Conservation (phyloP, 2,797 vertebrate species). For the Erithacus rubecula region DNA sequence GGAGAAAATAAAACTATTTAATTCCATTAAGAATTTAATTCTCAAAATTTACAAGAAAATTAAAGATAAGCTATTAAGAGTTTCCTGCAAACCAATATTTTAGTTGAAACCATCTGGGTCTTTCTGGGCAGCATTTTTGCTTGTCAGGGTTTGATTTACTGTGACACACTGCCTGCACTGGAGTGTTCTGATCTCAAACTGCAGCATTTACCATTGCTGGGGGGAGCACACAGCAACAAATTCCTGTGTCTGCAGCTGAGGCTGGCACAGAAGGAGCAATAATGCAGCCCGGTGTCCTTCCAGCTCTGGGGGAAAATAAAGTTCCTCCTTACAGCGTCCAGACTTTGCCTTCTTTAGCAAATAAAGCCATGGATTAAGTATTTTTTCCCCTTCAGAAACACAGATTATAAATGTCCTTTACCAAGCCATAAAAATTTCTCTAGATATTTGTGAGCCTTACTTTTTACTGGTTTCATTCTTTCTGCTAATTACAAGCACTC, state of each 20-base stretch:
- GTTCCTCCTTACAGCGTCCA: neutral
- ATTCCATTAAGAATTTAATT: neutral
- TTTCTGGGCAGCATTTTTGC: neutral
- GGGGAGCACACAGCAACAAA: neutral
- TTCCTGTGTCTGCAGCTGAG: neutral
- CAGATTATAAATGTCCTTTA: neutral
- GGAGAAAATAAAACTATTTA: neutral
- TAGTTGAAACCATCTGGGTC: neutral
- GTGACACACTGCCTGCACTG: neutral
- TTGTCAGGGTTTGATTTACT: neutral
- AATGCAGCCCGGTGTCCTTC: neutral
- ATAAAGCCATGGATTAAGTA: neutral
- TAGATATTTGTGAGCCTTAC: neutral
- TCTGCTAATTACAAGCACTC: neutral
- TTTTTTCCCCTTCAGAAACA: neutral
- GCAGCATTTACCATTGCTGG: neutral
- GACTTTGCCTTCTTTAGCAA: neutral
- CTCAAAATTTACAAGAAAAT: neutral
- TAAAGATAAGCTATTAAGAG: neutral
- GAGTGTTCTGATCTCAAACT: neutral
- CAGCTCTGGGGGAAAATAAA: neutral
- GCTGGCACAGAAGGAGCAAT: neutral
- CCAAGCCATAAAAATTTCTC: neutral
- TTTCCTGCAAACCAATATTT: neutral
- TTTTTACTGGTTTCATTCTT: neutral